Conservation (phyloP, 1,140 invertebrate species). For the Pogonognathellus flavescens region DNA sequence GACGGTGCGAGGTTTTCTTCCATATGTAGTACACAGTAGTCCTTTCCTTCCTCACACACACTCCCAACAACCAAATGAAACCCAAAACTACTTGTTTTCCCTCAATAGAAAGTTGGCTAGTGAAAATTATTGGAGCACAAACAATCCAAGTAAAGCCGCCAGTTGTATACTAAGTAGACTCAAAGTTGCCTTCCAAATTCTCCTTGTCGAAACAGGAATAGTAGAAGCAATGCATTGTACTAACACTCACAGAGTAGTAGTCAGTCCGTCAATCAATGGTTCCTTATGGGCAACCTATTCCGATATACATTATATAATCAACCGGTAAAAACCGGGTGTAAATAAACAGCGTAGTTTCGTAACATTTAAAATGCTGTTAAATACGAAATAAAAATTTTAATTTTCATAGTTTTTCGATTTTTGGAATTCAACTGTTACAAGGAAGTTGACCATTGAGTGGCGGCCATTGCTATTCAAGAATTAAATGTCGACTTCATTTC, state of each 20-base stretch:
- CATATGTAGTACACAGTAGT: no score
- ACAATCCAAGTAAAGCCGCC: conserved; percentile 37
- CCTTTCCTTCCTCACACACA: not conserved
- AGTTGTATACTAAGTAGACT: conserved; percentile 41
- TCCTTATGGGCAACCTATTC: not conserved
- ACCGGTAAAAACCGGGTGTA: no score
- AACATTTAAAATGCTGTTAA: no score
- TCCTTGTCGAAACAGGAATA: not conserved
- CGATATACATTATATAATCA: not conserved
- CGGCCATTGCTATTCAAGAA: no score
- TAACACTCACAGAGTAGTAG: not conserved
- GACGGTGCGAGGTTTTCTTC: no score
- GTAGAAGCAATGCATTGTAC: no score
- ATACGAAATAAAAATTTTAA: no score
- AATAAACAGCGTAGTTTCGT: no score
- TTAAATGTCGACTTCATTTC: no score
- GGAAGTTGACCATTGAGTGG: no score
- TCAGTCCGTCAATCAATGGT: conserved; percentile 35
- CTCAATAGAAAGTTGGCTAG: conserved; percentile 25
- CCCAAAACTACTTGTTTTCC: conserved; percentile 1
- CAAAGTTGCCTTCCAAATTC: conserved; percentile 22
- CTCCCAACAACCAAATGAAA: not conserved
- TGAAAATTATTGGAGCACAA: conserved; percentile 45
- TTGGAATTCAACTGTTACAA: no score
- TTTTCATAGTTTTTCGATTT: no score